Percentiles rank a stretch among this genome's conserved stretches.
Evolutionary conservation across 2,113 vertebrate species (phyloP).

Genomic region (Corythornis cristatus): DNA sequence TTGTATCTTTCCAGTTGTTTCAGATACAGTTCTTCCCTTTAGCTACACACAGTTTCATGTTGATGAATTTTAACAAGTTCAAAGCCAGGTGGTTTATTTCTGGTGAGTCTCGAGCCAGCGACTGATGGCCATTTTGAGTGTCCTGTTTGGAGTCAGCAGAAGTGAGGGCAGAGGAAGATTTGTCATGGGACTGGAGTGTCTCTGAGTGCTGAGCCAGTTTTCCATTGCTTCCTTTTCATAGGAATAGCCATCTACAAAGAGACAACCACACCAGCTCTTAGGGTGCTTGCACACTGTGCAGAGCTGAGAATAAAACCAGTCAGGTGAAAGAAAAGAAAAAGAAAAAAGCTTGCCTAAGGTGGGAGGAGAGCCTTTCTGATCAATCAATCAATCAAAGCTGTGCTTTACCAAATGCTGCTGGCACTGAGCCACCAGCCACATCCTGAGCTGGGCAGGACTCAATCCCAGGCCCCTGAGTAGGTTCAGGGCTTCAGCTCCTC

Average conservation of each 20-base stretch:
- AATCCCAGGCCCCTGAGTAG: too few species aligned
- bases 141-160: constrained; percentile 90
- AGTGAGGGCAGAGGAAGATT: constrained; percentile 88
- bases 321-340: too few species aligned
- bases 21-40: not conserved
- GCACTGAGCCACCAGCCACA: too few species aligned
- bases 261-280: not conserved
- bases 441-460: too few species aligned
- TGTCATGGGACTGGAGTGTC: constrained; percentile 94
- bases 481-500: too few species aligned
- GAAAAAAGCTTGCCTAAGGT: too few species aligned
- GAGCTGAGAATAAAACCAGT: too few species aligned
- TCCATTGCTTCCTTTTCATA: constrained; percentile 93
- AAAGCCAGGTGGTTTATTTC: not conserved
- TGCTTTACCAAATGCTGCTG: not conserved
- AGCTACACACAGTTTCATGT: not conserved
- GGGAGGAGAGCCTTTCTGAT: too few species aligned
- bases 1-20: not conserved
- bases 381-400: not conserved
- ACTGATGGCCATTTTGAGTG: constrained; percentile 92
- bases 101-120: constrained; percentile 83
- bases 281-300: too few species aligned
- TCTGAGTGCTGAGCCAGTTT: constrained; percentile 88
- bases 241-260: constrained; percentile 91
- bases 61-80: not conserved